Base-by-base conservation (phyloP, 2,113 vertebrate species). In the Coracopsis vasa region DNA sequence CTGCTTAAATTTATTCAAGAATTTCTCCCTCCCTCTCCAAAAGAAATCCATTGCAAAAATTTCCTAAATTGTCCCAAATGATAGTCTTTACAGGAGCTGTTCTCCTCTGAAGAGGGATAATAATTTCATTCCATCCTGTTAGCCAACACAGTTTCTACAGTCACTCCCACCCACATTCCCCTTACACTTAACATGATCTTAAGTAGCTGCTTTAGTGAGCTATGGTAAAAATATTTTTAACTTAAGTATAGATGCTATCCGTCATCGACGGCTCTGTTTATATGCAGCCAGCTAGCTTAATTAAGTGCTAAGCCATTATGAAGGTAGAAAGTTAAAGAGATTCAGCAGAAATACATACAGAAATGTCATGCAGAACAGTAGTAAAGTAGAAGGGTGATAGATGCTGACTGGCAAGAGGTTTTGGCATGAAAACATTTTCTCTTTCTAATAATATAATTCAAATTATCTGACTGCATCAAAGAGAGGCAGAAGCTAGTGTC, bases 381-480 rank as follows among this genome's bases (percentile, higher is more conserved):
- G 37, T 33, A 65, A 91, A 66, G 37, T 19, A 90, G 44, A 80
- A 74, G 33, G 10, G 14, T 39, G 61, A 89, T 89, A 80, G 58
- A 95, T 45, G 37, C 11, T 88, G 54, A 67, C 61, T 6, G 8
- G 79, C 53, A 50, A 91, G 41, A 77, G 17, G 17, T 73, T 94
- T 96, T 80, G 71, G 87, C 87, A 90, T 16, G 27, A 58, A 88
- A 82, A 83, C 33, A 45, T 66, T 72, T 91, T 83, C 53, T 64
- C 17, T 41, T 80, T 25, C 41, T 95, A 90, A 92, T 47, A 27
- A 56, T 61, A 39, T 91, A 89, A 95, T 83, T 93, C 64, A 88
- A 79, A 85, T 95, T 90, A 96, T 64, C 84, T 87, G 53, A 41
- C 62, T 91, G 66, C 70, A 95, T 80, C 61, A 85, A 72, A 95